A percentile compares a stretch with the other conserved stretches of the same genome.
Conservation (phyloP, 2,797 vertebrate species). For the Anguilla marmorata region DNA sequence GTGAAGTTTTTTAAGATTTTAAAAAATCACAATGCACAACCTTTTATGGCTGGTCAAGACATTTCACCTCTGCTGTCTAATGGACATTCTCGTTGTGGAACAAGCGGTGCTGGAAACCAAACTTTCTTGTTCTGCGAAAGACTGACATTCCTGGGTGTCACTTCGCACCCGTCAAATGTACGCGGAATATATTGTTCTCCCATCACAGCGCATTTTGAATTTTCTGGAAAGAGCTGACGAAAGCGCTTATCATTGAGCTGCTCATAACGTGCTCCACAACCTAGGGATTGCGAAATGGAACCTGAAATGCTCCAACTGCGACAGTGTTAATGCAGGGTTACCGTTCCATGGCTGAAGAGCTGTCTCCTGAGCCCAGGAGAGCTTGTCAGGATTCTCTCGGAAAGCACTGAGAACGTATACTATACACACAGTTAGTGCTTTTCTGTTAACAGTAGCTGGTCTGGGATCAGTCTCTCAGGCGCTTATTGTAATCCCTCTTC, state of each 20-base stretch:
- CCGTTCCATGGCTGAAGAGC: too few relatives aligned
- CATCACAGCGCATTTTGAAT: not conserved
- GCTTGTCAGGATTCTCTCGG: not conserved
- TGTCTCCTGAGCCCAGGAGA: not conserved
- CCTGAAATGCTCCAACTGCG: not conserved
- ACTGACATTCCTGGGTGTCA: slow-evolving; percentile 22
- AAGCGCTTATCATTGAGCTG: not conserved
- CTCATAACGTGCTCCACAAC: not conserved
- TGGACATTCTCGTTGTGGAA: not conserved
- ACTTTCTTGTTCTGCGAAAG: not conserved
- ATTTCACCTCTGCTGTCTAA: slow-evolving; percentile 10
- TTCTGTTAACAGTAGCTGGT: too few relatives aligned
- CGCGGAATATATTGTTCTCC: too few relatives aligned
- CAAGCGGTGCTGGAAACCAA: not conserved
- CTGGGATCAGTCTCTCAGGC: too few relatives aligned
- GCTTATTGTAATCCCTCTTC: too few relatives aligned
- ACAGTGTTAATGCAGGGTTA: not conserved
- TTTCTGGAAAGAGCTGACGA: not conserved
- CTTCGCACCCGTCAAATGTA: not conserved
- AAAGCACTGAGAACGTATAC: too few relatives aligned
- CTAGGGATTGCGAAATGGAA: not conserved
- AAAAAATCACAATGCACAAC: not conserved
- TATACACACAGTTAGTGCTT: too few relatives aligned
- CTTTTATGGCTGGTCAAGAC: slow-evolving; percentile 9
- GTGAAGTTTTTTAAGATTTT: not conserved